These are phyloP conservation scores for Gambusia holbrooki DNA, from an alignment of 2,113 vertebrate genomes.

Conservation along the genomic window DNA sequence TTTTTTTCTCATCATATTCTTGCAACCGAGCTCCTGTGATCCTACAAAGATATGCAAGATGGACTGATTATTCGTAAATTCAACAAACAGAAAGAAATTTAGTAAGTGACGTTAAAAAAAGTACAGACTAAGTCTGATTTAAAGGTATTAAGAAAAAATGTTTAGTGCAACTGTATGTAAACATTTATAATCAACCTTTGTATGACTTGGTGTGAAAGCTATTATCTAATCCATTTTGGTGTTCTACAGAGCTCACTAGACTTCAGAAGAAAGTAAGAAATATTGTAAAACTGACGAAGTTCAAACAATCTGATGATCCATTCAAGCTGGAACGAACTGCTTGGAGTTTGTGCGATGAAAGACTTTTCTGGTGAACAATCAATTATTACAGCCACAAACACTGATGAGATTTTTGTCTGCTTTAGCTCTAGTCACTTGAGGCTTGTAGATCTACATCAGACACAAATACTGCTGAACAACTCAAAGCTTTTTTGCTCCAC, in stretches of 20 bases:
- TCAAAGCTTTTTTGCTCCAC: neutral
- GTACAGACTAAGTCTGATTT: neutral
- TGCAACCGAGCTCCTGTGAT: neutral
- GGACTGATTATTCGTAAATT: neutral
- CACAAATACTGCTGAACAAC: constrained; percentile 12
- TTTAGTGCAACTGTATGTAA: neutral
- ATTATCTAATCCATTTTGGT: neutral
- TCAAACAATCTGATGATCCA: neutral
- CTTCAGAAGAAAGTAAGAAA: neutral
- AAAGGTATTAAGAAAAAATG: neutral
- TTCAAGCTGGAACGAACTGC: neutral
- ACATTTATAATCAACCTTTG: neutral
- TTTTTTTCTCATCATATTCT: neutral
- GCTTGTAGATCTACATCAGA: neutral
- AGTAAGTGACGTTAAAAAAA: no score
- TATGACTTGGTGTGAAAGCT: neutral
- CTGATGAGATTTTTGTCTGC: constrained; percentile 7
- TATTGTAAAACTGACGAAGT: neutral
- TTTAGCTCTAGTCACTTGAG: neutral
- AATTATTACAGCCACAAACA: constrained; percentile 15
- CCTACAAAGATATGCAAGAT: neutral
- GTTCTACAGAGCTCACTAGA: neutral
- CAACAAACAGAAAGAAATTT: no score
- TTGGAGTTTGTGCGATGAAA: constrained; percentile 8
- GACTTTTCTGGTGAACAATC: constrained; percentile 8